phyloP scores from a whole-genome alignment of 1,140 invertebrate genomes.

The Orchesella cincta region DNA sequence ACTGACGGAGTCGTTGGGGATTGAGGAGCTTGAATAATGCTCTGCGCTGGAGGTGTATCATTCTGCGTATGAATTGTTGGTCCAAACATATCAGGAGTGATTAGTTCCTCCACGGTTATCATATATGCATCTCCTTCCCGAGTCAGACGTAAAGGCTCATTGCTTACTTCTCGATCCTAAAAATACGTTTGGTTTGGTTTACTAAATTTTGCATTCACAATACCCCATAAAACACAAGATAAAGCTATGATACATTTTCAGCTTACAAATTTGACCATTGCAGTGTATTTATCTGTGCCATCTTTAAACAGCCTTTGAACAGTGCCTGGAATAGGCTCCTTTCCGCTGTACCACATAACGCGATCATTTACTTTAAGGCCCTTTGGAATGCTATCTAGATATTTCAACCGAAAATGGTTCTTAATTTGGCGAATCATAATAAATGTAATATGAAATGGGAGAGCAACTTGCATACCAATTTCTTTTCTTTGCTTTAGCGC shows the following conservation, averaged over 20 bases:
- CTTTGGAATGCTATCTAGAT: conserved; percentile 30
- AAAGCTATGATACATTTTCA: neutral
- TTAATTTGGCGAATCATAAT: too few species aligned
- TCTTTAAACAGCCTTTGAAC: conserved; percentile 34
- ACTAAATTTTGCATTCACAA: neutral
- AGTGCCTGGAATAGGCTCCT: conserved; percentile 29
- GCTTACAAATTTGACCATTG: conserved; percentile 41
- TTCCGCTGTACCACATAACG: conserved; percentile 37
- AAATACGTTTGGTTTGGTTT: too few species aligned
- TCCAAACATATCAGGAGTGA: conserved; percentile 5
- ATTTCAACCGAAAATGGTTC: neutral
- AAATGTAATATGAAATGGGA: too few species aligned
- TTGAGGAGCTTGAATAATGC: neutral
- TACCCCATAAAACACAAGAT: neutral
- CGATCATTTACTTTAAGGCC: conserved; percentile 36
- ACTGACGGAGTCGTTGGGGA: neutral
- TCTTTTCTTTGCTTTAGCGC: conserved; percentile 41
- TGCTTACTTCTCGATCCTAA: conserved; percentile 27
- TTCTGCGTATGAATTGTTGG: neutral
- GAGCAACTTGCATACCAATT: conserved; percentile 36
- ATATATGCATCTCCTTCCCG: conserved; percentile 39
- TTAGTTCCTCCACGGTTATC: conserved; percentile 38
- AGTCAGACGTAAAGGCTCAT: conserved; percentile 20
- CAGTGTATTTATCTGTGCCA: conserved; percentile 39
- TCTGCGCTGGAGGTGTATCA: neutral